phyloP scores from a whole-genome alignment of 2,888 invertebrate genomes.

The Pemphredon lugubris region DNA sequence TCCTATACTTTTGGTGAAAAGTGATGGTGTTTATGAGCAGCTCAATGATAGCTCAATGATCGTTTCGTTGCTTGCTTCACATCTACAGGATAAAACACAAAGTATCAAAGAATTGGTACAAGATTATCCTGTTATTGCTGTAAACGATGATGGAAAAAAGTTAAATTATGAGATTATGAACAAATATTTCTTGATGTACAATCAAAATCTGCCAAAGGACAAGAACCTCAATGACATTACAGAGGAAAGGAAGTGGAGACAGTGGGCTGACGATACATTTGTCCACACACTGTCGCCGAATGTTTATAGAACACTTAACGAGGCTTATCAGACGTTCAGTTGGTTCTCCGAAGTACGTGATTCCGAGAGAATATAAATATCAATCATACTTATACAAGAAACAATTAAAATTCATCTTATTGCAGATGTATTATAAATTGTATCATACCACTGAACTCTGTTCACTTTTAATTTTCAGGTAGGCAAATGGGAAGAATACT shows the following conservation, averaged over 20 bases:
- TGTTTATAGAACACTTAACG: slow-evolving; percentile 92
- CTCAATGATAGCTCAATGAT: slow-evolving; percentile 97
- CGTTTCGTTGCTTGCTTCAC: slow-evolving; percentile 92
- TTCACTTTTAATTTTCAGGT: no score
- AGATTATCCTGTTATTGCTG: slow-evolving; percentile 89
- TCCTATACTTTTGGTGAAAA: slow-evolving; percentile 91
- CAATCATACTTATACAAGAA: background rate
- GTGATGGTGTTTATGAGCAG: slow-evolving; percentile 89
- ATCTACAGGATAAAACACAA: slow-evolving; percentile 84
- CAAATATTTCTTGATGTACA: slow-evolving; percentile 93
- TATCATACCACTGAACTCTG: no score
- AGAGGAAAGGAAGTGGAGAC: slow-evolving; percentile 86
- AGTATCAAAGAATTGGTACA: slow-evolving; percentile 87
- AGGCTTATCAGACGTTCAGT: slow-evolving; percentile 94
- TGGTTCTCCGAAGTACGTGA: slow-evolving; percentile 91
- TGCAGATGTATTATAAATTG: background rate
- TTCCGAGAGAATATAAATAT: background rate
- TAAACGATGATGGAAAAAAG: slow-evolving; percentile 86
- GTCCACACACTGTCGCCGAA: slow-evolving; percentile 98
- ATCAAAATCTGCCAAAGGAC: slow-evolving; percentile 80
- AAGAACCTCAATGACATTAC: background rate
- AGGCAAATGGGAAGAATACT: slow-evolving; percentile 95
- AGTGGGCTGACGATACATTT: slow-evolving; percentile 95
- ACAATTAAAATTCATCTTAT: slow-evolving; percentile 3
- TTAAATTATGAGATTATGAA: slow-evolving; percentile 90